Percentiles rank a stretch among this genome's conserved stretches.
phyloP scores from a whole-genome alignment of 2,113 vertebrate genomes.

The Gobio gobio region DNA sequence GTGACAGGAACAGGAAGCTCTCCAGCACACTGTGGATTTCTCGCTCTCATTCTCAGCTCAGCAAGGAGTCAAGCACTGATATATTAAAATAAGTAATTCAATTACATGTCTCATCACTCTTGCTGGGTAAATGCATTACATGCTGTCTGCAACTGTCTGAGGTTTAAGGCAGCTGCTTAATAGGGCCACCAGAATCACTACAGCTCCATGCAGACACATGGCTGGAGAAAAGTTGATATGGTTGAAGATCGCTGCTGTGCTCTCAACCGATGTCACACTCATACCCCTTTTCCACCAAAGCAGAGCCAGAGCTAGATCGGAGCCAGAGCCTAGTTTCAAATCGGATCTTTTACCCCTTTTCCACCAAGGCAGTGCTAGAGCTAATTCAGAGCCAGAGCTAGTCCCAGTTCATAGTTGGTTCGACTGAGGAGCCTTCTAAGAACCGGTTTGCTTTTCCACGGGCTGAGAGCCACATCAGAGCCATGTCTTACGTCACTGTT shows the following conservation, averaged over 20 bases:
- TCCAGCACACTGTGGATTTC: conserved; percentile 1
- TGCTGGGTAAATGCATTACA: conserved; percentile 13
- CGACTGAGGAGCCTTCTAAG: no score
- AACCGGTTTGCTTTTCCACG: no score
- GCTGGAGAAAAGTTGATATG: not conserved
- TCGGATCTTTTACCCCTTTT: no score
- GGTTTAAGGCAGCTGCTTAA: not conserved
- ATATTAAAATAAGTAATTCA: conserved; percentile 16
- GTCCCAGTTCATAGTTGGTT: no score
- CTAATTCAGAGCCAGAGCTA: no score
- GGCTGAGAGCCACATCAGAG: no score
- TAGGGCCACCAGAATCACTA: not conserved
- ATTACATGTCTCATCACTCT: conserved; percentile 12
- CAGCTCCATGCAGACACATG: not conserved
- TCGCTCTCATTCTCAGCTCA: conserved; percentile 8
- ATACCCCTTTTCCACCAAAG: no score
- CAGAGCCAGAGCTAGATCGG: no score
- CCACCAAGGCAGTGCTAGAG: no score
- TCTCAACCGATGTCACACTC: not conserved
- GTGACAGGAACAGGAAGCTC: not conserved
- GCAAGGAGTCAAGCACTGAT: not conserved
- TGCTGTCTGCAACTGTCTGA: not conserved
- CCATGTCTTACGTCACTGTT: no score
- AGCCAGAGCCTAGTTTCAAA: no score
- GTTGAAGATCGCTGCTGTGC: not conserved